Conservation (phyloP, 2,113 vertebrate species). For the Labrus mixtus region DNA sequence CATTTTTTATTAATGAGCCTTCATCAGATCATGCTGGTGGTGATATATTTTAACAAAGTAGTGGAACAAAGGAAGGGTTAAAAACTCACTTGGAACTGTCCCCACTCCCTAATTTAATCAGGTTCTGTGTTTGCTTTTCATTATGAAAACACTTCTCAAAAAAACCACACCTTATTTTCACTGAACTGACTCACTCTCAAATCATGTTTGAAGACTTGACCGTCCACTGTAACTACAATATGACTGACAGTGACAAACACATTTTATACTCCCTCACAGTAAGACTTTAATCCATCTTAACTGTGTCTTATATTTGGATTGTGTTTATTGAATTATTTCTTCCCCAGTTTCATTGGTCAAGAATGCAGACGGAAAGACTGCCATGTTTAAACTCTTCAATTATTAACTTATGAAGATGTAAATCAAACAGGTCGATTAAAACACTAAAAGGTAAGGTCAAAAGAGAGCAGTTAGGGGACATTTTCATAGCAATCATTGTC, state of each 20-base stretch:
- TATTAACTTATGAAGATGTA: background rate
- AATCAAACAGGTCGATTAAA: too few relatives aligned
- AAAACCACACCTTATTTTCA: slow-evolving; percentile 63
- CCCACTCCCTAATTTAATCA: slow-evolving; percentile 50
- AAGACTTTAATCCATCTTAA: background rate
- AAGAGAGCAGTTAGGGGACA: too few relatives aligned
- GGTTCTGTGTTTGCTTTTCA: slow-evolving; percentile 54
- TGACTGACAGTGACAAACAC: slow-evolving; percentile 9
- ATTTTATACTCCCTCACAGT: slow-evolving; percentile 1
- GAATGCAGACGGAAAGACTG: background rate
- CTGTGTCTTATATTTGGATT: background rate
- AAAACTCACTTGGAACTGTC: background rate
- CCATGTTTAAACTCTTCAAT: background rate
- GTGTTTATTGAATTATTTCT: background rate
- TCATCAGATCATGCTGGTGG: background rate
- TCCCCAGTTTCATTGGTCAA: background rate
- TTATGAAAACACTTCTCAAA: slow-evolving; percentile 30
- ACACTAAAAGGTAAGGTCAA: too few relatives aligned
- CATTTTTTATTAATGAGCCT: slow-evolving; percentile 11
- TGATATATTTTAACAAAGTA: slow-evolving; percentile 26
- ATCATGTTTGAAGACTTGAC: slow-evolving; percentile 34
- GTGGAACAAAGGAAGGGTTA: background rate
- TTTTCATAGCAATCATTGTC: too few relatives aligned
- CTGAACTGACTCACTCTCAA: slow-evolving; percentile 63
- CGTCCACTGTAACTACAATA: slow-evolving; percentile 24